These are phyloP conservation scores for Cacoxenus indagator DNA, from an alignment of 2,888 invertebrate genomes.

Conservation along the genomic window DNA sequence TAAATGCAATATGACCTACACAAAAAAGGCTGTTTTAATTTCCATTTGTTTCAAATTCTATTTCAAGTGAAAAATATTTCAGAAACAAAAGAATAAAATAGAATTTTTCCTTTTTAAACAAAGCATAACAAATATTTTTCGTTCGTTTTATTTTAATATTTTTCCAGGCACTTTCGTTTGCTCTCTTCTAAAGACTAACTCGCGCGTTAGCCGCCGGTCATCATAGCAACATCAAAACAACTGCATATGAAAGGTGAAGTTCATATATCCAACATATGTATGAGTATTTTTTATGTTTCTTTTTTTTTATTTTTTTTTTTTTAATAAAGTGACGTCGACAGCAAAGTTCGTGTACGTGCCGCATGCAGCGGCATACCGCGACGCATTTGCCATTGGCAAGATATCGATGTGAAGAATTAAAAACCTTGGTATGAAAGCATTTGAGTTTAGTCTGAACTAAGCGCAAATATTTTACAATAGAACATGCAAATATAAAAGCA, in stretches of 20 bases:
- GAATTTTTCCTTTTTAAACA: not conserved
- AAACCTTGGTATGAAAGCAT: slow-evolving; percentile 58
- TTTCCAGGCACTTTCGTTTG: not conserved
- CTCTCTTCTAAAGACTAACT: not conserved
- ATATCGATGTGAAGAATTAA: slow-evolving; percentile 64
- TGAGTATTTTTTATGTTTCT: too few species aligned
- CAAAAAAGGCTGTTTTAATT: too few species aligned
- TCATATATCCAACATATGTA: slow-evolving; percentile 40
- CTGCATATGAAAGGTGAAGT: slow-evolving; percentile 61
- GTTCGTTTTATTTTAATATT: not conserved
- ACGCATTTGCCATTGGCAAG: slow-evolving; percentile 50
- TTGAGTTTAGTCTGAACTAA: slow-evolving; percentile 46
- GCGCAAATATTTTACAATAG: slow-evolving; percentile 61
- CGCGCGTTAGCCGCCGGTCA: slow-evolving; percentile 30
- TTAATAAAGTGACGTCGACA: slow-evolving; percentile 51
- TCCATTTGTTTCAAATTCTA: too few species aligned
- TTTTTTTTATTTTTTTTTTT: slow-evolving; percentile 57
- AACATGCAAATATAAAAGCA: slow-evolving; percentile 58
- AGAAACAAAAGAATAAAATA: too few species aligned
- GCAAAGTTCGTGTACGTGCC: not conserved
- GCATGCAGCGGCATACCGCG: not conserved
- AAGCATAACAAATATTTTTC: not conserved
- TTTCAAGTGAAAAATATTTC: too few species aligned
- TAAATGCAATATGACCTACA: too few species aligned
- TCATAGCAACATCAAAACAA: slow-evolving; percentile 60